These are phyloP conservation scores for Mesaphorura yosii DNA, from an alignment of 1,140 invertebrate species.

Conservation along the genomic window DNA sequence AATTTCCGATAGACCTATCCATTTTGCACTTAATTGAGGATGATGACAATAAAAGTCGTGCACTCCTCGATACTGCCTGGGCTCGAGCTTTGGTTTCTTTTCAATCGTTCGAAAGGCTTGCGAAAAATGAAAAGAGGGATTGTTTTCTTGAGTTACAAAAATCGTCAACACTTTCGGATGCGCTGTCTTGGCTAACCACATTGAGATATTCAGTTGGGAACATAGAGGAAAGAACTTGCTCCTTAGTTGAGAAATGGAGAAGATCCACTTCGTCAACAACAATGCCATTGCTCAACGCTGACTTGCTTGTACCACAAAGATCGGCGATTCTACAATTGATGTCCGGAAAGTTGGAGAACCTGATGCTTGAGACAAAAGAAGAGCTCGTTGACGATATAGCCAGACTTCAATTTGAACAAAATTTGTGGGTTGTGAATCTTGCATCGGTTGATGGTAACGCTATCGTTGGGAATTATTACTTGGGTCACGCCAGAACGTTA, in stretches of 20 bases:
- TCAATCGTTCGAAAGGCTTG: constrained; percentile 15
- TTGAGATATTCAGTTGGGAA: neutral
- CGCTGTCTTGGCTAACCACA: constrained; percentile 1
- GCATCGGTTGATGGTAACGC: constrained; percentile 1
- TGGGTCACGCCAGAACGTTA: neutral
- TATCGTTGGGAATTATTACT: neutral
- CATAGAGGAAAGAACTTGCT: neutral
- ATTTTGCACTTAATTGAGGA: neutral
- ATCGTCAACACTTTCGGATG: constrained; percentile 11
- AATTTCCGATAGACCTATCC: constrained; percentile 11
- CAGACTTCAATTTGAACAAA: constrained; percentile 15
- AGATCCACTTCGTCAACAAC: neutral
- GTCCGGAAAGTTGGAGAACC: no score
- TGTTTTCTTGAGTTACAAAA: constrained; percentile 9
- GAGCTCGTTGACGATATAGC: no score
- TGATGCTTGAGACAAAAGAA: no score
- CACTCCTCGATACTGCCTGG: constrained; percentile 6
- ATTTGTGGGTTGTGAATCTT: constrained; percentile 17
- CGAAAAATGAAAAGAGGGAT: constrained; percentile 10
- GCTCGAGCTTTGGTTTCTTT: constrained; percentile 2
- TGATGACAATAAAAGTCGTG: neutral
- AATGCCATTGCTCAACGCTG: neutral
- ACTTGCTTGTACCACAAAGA: constrained; percentile 16
- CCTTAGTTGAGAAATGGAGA: constrained; percentile 17
- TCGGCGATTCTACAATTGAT: no score